phyloP scores from a whole-genome alignment of 2,797 vertebrate genomes.

The Rhabdophis nuchalis region DNA sequence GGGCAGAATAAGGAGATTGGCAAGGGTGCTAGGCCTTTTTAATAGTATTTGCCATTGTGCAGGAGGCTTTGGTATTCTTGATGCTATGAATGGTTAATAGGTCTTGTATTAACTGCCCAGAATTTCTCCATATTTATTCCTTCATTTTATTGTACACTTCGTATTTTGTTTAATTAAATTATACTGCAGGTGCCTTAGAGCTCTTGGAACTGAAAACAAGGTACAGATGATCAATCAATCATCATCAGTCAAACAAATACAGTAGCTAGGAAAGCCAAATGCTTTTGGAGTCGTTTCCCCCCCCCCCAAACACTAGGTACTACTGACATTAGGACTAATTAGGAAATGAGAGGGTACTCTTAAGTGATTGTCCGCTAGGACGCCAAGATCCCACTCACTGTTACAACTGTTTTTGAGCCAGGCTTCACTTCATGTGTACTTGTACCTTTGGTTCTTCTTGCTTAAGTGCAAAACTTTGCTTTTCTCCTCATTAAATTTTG shows the following conservation, averaged over 20 bases:
- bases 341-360: background rate
- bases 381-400: background rate
- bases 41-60: background rate
- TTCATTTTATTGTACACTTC: background rate
- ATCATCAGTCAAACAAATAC: background rate
- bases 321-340: background rate
- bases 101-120: background rate
- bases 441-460: background rate
- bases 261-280: background rate
- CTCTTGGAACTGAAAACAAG: background rate
- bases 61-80: background rate
- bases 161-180: background rate
- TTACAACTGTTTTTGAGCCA: background rate
- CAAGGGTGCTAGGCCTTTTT: background rate
- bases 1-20: background rate
- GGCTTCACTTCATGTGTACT: background rate
- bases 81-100: background rate
- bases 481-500: background rate
- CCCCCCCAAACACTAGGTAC: background rate
- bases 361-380: background rate
- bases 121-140: background rate
- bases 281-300: background rate
- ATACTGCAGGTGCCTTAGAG: background rate
- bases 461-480: background rate
- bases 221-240: background rate